These are phyloP conservation scores for Dinothrombium tinctorium DNA, from an alignment of 1,140 invertebrate species.

Conservation along the genomic window DNA sequence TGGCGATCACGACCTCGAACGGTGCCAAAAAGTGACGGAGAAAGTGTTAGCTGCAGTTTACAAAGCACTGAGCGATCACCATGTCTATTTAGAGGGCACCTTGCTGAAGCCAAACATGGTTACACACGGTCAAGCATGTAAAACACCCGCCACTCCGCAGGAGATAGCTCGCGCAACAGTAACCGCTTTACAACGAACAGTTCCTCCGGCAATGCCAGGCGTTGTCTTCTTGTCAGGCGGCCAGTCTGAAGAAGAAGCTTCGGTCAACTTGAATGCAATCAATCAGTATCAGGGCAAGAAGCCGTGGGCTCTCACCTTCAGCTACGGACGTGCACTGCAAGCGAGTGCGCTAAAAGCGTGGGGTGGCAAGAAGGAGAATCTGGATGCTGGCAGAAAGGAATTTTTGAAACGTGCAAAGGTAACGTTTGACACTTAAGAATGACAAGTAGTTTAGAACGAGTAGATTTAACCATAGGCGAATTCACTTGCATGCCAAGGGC, in stretches of 20 bases:
- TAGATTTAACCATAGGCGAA: too few species aligned
- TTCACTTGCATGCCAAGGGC: too few species aligned
- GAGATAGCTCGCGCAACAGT: slow-evolving; percentile 61
- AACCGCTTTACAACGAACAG: slow-evolving; percentile 59
- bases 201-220: slow-evolving; percentile 74
- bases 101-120: slow-evolving; percentile 98
- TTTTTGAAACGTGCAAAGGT: slow-evolving; percentile 66
- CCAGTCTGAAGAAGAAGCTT: slow-evolving; percentile 86
- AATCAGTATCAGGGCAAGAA: slow-evolving; percentile 55
- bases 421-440: too few species aligned
- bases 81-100: slow-evolving; percentile 91
- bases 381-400: slow-evolving; percentile 55
- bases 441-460: too few species aligned
- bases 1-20: slow-evolving; percentile 73
- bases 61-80: slow-evolving; percentile 88
- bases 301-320: slow-evolving; percentile 90
- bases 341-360: slow-evolving; percentile 80
- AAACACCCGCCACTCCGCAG: slow-evolving; percentile 40
- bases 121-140: slow-evolving; percentile 54
- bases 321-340: slow-evolving; percentile 61
- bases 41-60: slow-evolving; percentile 84
- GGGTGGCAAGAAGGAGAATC: slow-evolving; percentile 66
- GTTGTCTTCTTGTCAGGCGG: slow-evolving; percentile 87
- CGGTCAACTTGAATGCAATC: slow-evolving; percentile 79
- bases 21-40: slow-evolving; percentile 84